Conservation (phyloP, 2,797 vertebrate genomes). For the Neolamprologus multifasciatus region DNA sequence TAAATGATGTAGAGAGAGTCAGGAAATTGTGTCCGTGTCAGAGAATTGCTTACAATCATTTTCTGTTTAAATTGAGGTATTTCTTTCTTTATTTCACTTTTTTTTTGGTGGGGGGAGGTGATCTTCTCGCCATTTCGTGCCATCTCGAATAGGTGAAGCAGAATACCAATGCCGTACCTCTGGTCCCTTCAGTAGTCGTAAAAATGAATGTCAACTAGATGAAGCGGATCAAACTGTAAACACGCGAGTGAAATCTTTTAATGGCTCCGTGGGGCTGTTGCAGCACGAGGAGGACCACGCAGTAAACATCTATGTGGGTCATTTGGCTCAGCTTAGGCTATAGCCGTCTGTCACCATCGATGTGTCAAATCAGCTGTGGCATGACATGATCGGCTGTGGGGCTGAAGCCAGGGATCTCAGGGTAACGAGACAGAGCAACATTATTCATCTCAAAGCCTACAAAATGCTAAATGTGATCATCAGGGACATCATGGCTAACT, state of each 20-base stretch:
- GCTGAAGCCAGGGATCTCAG: neutral
- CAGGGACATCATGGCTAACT: neutral
- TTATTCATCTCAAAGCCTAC: neutral
- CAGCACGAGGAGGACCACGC: neutral
- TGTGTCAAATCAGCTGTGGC: constrained; percentile 49
- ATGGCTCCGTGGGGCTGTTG: neutral
- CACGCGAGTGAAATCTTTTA: neutral
- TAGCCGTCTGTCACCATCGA: constrained; percentile 35
- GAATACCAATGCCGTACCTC: neutral
- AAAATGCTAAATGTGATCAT: neutral
- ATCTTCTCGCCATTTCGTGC: neutral
- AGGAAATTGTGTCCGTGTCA: constrained; percentile 24
- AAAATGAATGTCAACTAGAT: neutral
- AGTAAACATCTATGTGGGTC: constrained; percentile 37
- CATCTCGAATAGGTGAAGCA: neutral
- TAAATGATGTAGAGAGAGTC: neutral
- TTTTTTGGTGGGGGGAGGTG: neutral
- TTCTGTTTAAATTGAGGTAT: constrained; percentile 21
- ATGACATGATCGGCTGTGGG: neutral
- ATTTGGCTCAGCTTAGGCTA: constrained; percentile 21
- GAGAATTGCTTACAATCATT: constrained; percentile 18
- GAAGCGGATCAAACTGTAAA: neutral
- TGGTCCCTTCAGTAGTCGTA: neutral
- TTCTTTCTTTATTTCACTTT: neutral
- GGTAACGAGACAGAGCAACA: neutral